A percentile compares a stretch with the other conserved stretches of the same genome.
phyloP scores from a whole-genome alignment of 1,140 invertebrate genomes.

The Polypedilum vanderplanki region DNA sequence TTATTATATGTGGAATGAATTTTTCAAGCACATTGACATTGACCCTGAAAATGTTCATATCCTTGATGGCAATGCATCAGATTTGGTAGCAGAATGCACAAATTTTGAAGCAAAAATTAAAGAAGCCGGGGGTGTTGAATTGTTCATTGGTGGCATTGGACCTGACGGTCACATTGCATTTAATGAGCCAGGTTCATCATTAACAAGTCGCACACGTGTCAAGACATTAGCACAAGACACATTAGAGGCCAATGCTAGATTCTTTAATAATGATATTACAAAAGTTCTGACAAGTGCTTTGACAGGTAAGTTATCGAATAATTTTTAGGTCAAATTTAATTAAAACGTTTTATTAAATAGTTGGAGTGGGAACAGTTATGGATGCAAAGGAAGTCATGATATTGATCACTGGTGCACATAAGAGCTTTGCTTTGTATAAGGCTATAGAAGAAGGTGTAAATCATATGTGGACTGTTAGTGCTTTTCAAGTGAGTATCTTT shows the following conservation, averaged over 20 bases:
- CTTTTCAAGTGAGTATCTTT: slow-evolving; percentile 66
- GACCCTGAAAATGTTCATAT: slow-evolving; percentile 89
- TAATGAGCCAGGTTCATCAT: slow-evolving; percentile 93
- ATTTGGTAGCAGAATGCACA: slow-evolving; percentile 82
- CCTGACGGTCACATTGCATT: slow-evolving; percentile 97
- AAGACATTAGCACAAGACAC: slow-evolving; percentile 96
- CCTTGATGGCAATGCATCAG: slow-evolving; percentile 87
- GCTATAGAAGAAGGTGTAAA: slow-evolving; percentile 95
- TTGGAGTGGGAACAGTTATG: slow-evolving; percentile 98
- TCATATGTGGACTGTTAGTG: slow-evolving; percentile 99
- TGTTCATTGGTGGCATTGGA: slow-evolving; percentile 82
- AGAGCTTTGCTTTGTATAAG: slow-evolving; percentile 93
- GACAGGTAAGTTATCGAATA: slow-evolving; percentile 48
- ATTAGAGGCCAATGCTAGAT: slow-evolving; percentile 91
- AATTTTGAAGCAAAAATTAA: slow-evolving; percentile 81
- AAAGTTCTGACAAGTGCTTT: slow-evolving; percentile 90
- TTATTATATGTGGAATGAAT: slow-evolving; percentile 98
- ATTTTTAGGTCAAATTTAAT: too few species aligned
- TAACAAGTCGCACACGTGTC: slow-evolving; percentile 88
- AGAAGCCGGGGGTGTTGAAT: slow-evolving; percentile 86
- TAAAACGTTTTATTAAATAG: slow-evolving; percentile 39
- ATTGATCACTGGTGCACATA: slow-evolving; percentile 94
- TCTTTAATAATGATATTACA: slow-evolving; percentile 89
- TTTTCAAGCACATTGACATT: slow-evolving; percentile 98
- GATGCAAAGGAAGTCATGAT: slow-evolving; percentile 97